Evolutionary conservation across 2,113 vertebrate species (phyloP), one percentile per base, ranked within the genome.

Genomic region (Bettongia penicillata): DNA sequence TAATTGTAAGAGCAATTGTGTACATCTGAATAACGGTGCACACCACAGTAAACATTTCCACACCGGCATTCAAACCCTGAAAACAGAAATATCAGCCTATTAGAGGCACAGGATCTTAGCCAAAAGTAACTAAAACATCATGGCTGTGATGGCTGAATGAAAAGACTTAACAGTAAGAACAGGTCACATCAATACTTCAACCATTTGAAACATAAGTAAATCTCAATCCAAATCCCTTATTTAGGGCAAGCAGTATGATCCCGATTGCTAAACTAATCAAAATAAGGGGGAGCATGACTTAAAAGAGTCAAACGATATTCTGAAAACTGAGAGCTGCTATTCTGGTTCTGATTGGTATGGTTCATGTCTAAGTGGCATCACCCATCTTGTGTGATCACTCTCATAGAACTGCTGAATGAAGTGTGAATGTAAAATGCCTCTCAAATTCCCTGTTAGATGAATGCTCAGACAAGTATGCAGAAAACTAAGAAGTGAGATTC

Each of bases 1-100:
- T 99, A 99, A 98, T 99, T 99, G 97, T 99, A 99, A 98, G 99
- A 99, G 97, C 99, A 99, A 97, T 98, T 99, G 98, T 99, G 99
- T 95, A 99, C 98, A 61, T 99, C 99, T 94, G 99, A 99, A 96
- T 99, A 99, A 96, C 99, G 99, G 96, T 99, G 99, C 89, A 98
- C 98, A 51, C 99, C 98, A 53, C 99, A 99, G 98, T 99, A 99
- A 95, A 99, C 96, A 53, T 99, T 99, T 90, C 99, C 99, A 97
- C 99, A 99, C 92, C 99, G 98, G 97, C 99, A 99, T 90, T 99
- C 99, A 57, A 99, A 99, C 93, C 99, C 99, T 99, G 98, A 50
- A 97, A 98, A 97, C 51, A 96, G 91, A 98, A 97, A 96, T 0
- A 96, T 47, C 48, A 52, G 91, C 24, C 97, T 37, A 51, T 93